phyloP scores from a whole-genome alignment of 2,113 vertebrate species.

The Triplophysa dalaica region DNA sequence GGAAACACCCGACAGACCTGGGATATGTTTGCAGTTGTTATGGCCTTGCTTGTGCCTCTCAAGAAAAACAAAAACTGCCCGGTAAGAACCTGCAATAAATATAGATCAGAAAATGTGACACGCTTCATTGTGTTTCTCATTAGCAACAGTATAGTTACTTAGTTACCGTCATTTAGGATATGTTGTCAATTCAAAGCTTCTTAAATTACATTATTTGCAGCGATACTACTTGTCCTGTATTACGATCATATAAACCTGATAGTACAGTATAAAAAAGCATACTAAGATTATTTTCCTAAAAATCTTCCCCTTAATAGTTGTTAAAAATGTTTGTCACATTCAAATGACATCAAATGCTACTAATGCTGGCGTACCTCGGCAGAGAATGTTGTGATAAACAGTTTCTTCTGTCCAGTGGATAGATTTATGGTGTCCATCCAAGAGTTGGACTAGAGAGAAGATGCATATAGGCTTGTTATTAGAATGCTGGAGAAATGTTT shows the following conservation, averaged over 20 bases:
- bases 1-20: conserved; percentile 69
- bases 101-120: conserved; percentile 5
- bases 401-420: conserved; percentile 69
- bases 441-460: conserved; percentile 45
- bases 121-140: conserved; percentile 17
- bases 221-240: neutral
- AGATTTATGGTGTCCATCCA: conserved; percentile 55
- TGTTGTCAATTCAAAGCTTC: neutral
- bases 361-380: conserved; percentile 69
- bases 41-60: conserved; percentile 70
- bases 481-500: neutral
- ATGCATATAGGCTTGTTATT: neutral
- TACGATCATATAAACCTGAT: too few species aligned
- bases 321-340: too few species aligned
- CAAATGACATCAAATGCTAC: neutral
- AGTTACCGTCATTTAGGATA: neutral
- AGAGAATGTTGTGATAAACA: conserved; percentile 76
- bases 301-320: too few species aligned
- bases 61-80: conserved; percentile 82
- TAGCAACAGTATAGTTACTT: conserved; percentile 24
- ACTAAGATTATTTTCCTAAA: too few species aligned
- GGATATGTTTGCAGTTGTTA: conserved; percentile 75
- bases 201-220: neutral
- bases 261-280: too few species aligned
- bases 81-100: conserved; percentile 67